Percentiles rank a stretch among this genome's conserved stretches.
Evolutionary conservation across 2,113 vertebrate species (phyloP).

Genomic region (Tauraco erythrolophus): DNA sequence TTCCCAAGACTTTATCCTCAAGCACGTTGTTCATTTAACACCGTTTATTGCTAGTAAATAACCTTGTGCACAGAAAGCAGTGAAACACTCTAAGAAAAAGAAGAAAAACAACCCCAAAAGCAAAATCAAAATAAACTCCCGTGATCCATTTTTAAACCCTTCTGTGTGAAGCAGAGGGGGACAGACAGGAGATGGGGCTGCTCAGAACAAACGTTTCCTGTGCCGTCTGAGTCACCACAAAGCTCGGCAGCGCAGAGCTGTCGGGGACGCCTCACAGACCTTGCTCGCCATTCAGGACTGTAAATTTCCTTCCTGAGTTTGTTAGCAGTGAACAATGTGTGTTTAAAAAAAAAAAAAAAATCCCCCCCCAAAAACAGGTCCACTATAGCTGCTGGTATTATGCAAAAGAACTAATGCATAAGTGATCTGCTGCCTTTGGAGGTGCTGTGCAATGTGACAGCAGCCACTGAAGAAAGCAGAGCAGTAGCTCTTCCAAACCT

Average conservation of each 20-base stretch:
- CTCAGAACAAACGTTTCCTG: constrained; percentile 32
- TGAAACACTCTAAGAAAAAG: constrained; percentile 6
- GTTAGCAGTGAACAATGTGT: constrained; percentile 46
- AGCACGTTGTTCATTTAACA: rapidly evolving
- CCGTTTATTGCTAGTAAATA: not conserved
- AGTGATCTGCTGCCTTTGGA: not conserved
- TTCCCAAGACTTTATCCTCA: not conserved
- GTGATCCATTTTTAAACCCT: not conserved
- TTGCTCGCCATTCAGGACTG: constrained; percentile 32
- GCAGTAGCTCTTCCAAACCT: not conserved
- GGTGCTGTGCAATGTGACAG: not conserved
- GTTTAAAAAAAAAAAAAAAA: not conserved
- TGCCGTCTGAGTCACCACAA: not conserved
- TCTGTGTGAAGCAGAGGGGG: not conserved
- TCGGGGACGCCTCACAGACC: not conserved
- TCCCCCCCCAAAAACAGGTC: too few relatives aligned
- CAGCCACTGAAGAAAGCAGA: not conserved
- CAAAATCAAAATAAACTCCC: not conserved
- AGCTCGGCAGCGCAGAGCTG: not conserved
- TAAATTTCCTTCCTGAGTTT: constrained; percentile 73
- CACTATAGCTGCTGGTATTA: not conserved
- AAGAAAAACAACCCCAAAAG: not conserved
- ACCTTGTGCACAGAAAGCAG: not conserved
- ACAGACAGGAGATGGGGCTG: constrained; percentile 56
- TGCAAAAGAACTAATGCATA: constrained; percentile 18